Percentiles rank a stretch among this genome's conserved stretches.
Evolutionary conservation across 2,888 invertebrate genomes (phyloP).

Genomic region (Sinohyriopsis cumingii): DNA sequence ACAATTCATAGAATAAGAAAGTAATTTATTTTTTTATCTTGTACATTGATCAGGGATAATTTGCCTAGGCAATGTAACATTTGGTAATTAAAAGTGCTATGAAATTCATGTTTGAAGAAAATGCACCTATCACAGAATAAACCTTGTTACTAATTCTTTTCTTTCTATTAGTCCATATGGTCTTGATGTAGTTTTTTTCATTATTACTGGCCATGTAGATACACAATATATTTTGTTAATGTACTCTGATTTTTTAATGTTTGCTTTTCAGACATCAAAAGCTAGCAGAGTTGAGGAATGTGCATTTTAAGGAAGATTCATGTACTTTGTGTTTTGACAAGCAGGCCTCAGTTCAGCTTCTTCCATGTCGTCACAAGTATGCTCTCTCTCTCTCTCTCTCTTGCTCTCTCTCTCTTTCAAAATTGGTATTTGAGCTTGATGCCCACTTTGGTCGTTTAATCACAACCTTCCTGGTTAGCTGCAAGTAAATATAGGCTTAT

Average conservation of each 20-base stretch:
- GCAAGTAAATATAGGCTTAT: neutral
- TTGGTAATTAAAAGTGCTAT: too few species aligned
- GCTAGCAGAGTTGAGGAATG: slow-evolving; percentile 82
- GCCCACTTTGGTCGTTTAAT: neutral
- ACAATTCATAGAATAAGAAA: too few species aligned
- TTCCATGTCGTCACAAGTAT: slow-evolving; percentile 90
- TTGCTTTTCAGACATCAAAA: slow-evolving; percentile 79
- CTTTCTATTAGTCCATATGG: too few species aligned
- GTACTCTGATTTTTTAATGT: slow-evolving; percentile 2
- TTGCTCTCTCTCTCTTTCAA: neutral
- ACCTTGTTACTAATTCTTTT: too few species aligned
- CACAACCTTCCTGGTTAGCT: neutral
- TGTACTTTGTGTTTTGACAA: slow-evolving; percentile 91
- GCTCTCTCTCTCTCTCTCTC: slow-evolving; percentile 45
- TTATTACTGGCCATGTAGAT: too few species aligned
- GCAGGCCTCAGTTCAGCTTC: slow-evolving; percentile 81
- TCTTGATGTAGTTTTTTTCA: too few species aligned
- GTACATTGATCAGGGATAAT: too few species aligned
- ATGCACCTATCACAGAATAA: too few species aligned
- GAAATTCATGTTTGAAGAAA: too few species aligned
- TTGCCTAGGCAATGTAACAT: too few species aligned
- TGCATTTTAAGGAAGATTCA: slow-evolving; percentile 84
- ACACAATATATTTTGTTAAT: too few species aligned
- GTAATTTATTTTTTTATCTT: too few species aligned
- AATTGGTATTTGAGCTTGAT: neutral